Conservation (phyloP, 2,888 invertebrate genomes). For the Vandiemenella viatica region DNA sequence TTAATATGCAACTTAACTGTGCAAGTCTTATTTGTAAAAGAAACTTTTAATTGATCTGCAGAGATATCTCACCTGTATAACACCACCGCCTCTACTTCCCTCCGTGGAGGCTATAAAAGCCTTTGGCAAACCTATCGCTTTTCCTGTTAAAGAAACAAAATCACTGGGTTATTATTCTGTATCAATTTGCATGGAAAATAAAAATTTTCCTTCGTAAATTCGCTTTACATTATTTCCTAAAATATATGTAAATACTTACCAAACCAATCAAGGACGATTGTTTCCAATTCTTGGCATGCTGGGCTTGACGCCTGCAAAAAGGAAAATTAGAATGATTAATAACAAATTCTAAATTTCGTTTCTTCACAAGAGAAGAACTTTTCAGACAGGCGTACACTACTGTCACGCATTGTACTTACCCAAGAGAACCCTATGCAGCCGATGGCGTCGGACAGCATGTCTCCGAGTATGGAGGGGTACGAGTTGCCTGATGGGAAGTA, state of each 20-base stretch:
- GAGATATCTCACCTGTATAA: slow-evolving; percentile 43
- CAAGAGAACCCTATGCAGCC: slow-evolving; percentile 49
- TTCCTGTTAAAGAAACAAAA: slow-evolving; percentile 20
- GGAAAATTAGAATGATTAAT: neutral
- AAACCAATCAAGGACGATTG: slow-evolving; percentile 69
- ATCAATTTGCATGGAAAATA: no score
- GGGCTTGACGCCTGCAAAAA: slow-evolving; percentile 61
- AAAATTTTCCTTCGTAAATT: no score
- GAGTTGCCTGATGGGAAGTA: slow-evolving; percentile 51
- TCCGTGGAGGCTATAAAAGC: slow-evolving; percentile 42
- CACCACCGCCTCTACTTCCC: slow-evolving; percentile 56
- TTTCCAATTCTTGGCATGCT: slow-evolving; percentile 72
- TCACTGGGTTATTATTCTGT: no score
- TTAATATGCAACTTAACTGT: neutral
- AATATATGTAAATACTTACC: slow-evolving; percentile 28
- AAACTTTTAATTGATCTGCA: neutral
- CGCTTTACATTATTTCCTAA: no score
- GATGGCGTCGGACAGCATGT: slow-evolving; percentile 44
- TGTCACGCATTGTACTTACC: slow-evolving; percentile 26
- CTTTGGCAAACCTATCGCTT: slow-evolving; percentile 55
- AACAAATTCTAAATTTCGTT: no score
- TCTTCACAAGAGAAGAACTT: no score
- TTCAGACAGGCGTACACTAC: no score
- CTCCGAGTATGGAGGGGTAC: slow-evolving; percentile 44
- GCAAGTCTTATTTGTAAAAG: neutral